These are phyloP conservation scores for Apogon talboti DNA, from an alignment of 2,797 vertebrate species.

Conservation along the genomic window DNA sequence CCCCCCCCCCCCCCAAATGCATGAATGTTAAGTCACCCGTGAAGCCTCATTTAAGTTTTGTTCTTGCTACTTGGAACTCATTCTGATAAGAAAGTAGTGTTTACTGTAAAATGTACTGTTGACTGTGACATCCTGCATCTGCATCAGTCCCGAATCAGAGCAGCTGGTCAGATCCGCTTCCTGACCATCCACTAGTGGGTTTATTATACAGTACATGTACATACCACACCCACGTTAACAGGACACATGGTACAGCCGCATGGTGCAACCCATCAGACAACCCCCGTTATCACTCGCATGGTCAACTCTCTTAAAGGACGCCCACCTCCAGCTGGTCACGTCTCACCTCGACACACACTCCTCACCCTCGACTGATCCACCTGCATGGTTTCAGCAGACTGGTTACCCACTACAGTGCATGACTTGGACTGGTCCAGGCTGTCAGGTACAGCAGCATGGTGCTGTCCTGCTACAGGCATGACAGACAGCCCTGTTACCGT, in stretches of 20 bases:
- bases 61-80: not conserved
- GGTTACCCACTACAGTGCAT: slow-evolving; percentile 42
- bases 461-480: slow-evolving; percentile 37
- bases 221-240: slow-evolving; percentile 24
- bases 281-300: slow-evolving; percentile 35
- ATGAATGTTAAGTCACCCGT: slow-evolving; percentile 36
- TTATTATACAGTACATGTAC: slow-evolving; percentile 1
- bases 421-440: slow-evolving; percentile 31
- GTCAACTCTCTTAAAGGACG: slow-evolving; percentile 5
- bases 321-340: not conserved
- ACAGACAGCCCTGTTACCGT: slow-evolving; percentile 6
- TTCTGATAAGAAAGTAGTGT: too few species aligned
- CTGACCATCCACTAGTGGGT: not conserved
- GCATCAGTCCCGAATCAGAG: not conserved
- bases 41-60: not conserved
- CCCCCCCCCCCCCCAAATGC: too few species aligned
- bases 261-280: slow-evolving; percentile 32
- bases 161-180: not conserved
- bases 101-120: not conserved
- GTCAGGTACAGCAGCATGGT: slow-evolving; percentile 51
- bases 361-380: slow-evolving; percentile 8
- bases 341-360: slow-evolving; percentile 9
- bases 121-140: slow-evolving; percentile 8
- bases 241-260: slow-evolving; percentile 22
- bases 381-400: slow-evolving; percentile 56